phyloP scores from a whole-genome alignment of 2,113 vertebrate species.

The Pseudorectes ferrugineus region DNA sequence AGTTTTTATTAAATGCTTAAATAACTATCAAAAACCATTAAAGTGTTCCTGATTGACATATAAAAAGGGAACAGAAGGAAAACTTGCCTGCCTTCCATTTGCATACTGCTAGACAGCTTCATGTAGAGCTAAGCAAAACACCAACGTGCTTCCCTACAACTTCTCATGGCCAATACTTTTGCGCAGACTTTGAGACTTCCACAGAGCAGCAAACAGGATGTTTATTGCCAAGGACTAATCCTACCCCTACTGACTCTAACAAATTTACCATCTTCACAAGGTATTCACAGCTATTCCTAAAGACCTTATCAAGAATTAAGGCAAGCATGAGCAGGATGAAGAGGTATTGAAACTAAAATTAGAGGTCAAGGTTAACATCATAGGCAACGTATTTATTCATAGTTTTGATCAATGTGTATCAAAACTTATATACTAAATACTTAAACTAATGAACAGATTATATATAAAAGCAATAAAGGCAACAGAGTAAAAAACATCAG shows the following conservation, averaged over 20 bases:
- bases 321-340: background rate
- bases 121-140: background rate
- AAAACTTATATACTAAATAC: background rate
- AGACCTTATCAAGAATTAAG: background rate
- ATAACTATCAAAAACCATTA: background rate
- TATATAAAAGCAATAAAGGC: background rate
- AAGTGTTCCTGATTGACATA: background rate
- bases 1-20: background rate
- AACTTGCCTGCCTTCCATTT: background rate
- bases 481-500: background rate
- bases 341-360: background rate
- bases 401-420: background rate
- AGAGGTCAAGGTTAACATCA: background rate
- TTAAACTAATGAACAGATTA: background rate
- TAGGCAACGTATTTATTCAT: background rate
- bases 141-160: background rate
- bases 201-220: background rate
- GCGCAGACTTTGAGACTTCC: background rate
- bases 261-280: background rate
- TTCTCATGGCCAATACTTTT: background rate
- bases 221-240: background rate
- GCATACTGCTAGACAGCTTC: background rate
- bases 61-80: background rate
- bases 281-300: background rate
- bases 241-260: background rate